Evolutionary conservation across 2,888 invertebrate genomes (phyloP), one percentile per base, ranked within the genome.

Genomic region (Cantharis lateralis): DNA sequence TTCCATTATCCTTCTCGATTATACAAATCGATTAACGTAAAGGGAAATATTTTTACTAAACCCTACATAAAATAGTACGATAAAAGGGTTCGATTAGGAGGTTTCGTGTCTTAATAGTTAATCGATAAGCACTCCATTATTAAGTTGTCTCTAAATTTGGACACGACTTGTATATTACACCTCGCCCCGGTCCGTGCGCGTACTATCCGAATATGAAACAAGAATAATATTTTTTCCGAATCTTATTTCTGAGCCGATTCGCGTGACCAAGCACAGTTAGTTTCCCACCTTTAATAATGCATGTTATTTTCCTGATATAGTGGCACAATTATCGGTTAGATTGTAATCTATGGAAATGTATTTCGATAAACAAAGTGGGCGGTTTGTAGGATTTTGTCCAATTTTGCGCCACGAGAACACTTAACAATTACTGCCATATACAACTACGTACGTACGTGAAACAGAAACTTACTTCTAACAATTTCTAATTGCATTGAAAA

Each of bases 281-380:
- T 75, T 75, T 68, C 24, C 71, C 71, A 48, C 48, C 75, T 32
- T 68, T 71, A 75, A 18, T 66, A 66, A 68, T 71, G 68, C 71
- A 68, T 74, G 74, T 74, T 73, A 74, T 74, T 74, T 74, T 70
- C 70, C 15, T 64, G 70, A 74, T 70, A 74, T 74, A 70, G 70
- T 74, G 48, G 32, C 74, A 62, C 70, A 70, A 64, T 74, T 74
- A 74, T 74, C 70, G 63, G 64, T 64, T 70, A 70, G 70, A 74
- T 74, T 63, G 64, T 74, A 32, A 69, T 70, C 63, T 64, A 74
- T 70, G 64, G 74, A 70, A 74, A 70, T 64, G 74, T 68, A 62
- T 73, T 68, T 61, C 62, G 62, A 73, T 68, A 73, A 68, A 73
- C 62, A 73, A 68, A 26, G 61, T 68, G n/a, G 48, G n/a, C n/a